Base-by-base conservation (phyloP, 1,140 invertebrate genomes). In the Matsumurasca onukii region DNA sequence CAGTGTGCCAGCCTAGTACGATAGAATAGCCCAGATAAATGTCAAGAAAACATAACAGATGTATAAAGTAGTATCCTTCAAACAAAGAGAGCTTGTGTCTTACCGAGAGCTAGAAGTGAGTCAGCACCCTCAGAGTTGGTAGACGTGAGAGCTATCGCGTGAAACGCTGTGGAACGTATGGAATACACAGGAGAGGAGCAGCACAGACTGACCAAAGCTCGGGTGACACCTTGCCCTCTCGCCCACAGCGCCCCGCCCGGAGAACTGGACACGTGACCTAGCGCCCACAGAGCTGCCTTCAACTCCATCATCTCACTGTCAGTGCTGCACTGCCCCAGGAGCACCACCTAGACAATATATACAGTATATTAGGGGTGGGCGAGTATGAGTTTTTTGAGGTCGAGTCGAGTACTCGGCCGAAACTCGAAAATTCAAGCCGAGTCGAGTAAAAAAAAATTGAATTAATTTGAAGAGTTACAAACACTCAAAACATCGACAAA, bases 281-380 rank as follows among this genome's bases (percentile, higher is more conserved):
- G 78, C 9, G 90, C 89, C 95, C 96, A 98, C 0, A 98, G 77
- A 0, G 94, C 91, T 24, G 93, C 86, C 78, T 98, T 98, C 17
- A 97, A 77, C 65, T 89, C 85, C 0, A 91, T 39, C 5, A 39
- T 39, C 34, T 39, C 34, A 39, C 17, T 81, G 52, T 89, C 86
- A 1, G 84, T 84, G 1, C 78, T 74, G 73, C 86, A 89, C 17
- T 9, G 81, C 39, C 81, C 82, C 48, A 67, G 70, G 49, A 75
- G 67, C 65, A 81, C 52, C 48, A 74, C 61, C 76, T 80, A 70
- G 34, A n/a, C n/a, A n/a, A n/a, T n/a, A n/a, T n/a, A n/a, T n/a
- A n/a, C n/a, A n/a, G n/a, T n/a, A n/a, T n/a, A n/a, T n/a, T n/a
- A n/a, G n/a, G n/a, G n/a, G n/a, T n/a, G n/a, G n/a, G n/a, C n/a